Evolutionary conservation across 1,140 invertebrate genomes (phyloP), one percentile per base, ranked within the genome.

Genomic region (Lordiphosa clarofinis): DNA sequence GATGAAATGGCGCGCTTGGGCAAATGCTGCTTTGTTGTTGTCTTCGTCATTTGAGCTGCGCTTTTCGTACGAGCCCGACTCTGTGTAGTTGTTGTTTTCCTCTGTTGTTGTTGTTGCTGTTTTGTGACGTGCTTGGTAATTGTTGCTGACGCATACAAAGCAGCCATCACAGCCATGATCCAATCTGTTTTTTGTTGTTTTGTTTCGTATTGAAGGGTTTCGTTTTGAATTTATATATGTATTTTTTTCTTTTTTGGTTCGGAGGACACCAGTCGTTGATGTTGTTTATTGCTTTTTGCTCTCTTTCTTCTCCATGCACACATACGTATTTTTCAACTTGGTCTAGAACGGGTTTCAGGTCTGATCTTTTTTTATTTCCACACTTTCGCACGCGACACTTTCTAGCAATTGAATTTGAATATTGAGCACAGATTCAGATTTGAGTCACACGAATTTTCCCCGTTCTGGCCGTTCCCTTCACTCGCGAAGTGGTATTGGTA

Each of bases 371-470:
- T 73, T 55, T 63, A 72, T 72, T 73, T 78, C 62, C 61, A 82
- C 72, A 82, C 76, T 81, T 81, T 81, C 76, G 76, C 76, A 84
- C 72, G 76, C 76, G 76, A 81, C 76, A 82, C 76, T 82, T 82
- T 82, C 78, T 84, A 84, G 78, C 64, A 31, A 46, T 12, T 70
- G 64, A 68, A 78, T 79, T 59, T 64, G 50, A 75, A 67, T 72
- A 68, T 82, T 82, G 72, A 72, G 71, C 75, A 81, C 65, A 74
- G 59, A 78, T 78, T 59, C 72, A 59, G 55, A 61, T 81, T 70
- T 56, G 55, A 81, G 68, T 64, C 56, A 66, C 24, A 47, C 42
- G 59, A 60, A 59, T 60, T 68, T 59, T 59, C 54, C 38, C 42
- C 47, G 53, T 38, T 39, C 36, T 52, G 19, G 44, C 24, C n/a